Evolutionary conservation across 92 coral and sea anemone species (phyloP).

Genomic region (Parazoanthus darwini): DNA sequence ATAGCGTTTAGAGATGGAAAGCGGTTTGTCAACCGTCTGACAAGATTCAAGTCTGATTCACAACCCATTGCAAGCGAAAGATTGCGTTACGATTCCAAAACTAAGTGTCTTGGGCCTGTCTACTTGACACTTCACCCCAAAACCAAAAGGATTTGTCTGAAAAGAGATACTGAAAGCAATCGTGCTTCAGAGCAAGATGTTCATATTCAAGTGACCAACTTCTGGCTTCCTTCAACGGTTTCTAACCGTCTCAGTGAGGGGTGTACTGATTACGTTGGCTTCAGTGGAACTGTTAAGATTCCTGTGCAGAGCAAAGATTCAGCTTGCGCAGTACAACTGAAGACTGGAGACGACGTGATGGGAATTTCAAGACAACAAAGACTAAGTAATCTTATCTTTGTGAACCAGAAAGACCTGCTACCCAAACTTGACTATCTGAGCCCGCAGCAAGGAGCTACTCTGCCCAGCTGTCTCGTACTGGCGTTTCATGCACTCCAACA

Average conservation of each 20-base stretch:
- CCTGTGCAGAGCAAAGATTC: not conserved
- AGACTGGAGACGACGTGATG: conserved; percentile 48
- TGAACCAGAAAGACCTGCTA: conserved; percentile 29
- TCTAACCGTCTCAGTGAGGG: not conserved
- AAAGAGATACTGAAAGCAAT: conserved; percentile 28
- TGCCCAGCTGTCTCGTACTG: conserved; percentile 42
- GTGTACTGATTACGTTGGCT: conserved; percentile 28
- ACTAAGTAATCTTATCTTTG: conserved; percentile 40
- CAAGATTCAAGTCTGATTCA: conserved; percentile 28
- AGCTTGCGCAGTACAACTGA: not conserved
- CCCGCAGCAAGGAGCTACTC: conserved; percentile 46
- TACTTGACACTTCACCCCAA: conserved; percentile 40
- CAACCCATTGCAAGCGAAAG: conserved; percentile 2
- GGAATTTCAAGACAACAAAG: conserved; percentile 37
- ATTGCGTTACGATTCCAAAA: not conserved
- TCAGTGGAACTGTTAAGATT: conserved; percentile 43
- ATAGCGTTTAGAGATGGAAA: conserved; percentile 54
- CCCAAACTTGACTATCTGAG: conserved; percentile 44
- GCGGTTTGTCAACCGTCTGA: conserved; percentile 66
- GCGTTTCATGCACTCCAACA: conserved; percentile 33
- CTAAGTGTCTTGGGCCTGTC: conserved; percentile 17
- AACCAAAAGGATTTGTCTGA: conserved; percentile 30
- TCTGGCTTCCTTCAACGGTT: conserved; percentile 43
- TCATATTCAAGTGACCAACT: conserved; percentile 43
- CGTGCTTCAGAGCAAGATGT: not conserved